Evolutionary conservation across 2,113 vertebrate genomes (phyloP).

Genomic region (Clarias gariepinus): DNA sequence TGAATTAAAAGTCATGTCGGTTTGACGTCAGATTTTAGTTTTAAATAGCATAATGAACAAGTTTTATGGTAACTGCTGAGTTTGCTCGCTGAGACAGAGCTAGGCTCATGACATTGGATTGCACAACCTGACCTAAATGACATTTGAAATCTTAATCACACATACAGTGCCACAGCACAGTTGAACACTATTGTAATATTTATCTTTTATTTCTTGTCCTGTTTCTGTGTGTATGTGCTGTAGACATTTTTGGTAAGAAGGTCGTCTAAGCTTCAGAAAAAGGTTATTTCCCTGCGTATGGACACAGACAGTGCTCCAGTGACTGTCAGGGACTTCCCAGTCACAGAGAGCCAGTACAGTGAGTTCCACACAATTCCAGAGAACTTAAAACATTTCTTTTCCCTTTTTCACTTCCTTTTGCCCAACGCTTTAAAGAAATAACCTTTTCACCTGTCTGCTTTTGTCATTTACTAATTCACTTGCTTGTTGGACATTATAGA

Average conservation of each 20-base stretch:
- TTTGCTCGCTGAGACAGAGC: neutral
- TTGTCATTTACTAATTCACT: neutral
- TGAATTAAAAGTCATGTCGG: neutral
- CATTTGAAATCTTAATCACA: neutral
- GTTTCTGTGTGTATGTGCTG: conserved; percentile 19
- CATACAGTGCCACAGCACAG: neutral
- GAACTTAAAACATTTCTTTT: neutral
- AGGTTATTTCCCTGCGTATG: conserved; percentile 86
- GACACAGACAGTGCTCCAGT: conserved; percentile 67
- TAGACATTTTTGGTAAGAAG: conserved; percentile 89
- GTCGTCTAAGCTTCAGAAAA: conserved; percentile 83
- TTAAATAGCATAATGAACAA: neutral
- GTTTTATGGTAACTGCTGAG: conserved; percentile 1
- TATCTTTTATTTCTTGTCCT: neutral
- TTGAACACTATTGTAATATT: conserved; percentile 1
- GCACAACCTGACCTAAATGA: neutral
- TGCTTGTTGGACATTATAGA: neutral
- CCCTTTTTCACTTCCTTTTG: conserved; percentile 38
- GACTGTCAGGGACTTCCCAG: conserved; percentile 81
- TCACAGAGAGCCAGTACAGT: conserved; percentile 93
- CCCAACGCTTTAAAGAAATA: neutral
- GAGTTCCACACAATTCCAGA: conserved; percentile 64
- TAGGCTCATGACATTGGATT: neutral
- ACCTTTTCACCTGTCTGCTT: conserved; percentile 21
- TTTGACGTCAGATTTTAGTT: neutral